Evolutionary conservation across 2,797 vertebrate species (phyloP).

Genomic region (Acomys russatus): DNA sequence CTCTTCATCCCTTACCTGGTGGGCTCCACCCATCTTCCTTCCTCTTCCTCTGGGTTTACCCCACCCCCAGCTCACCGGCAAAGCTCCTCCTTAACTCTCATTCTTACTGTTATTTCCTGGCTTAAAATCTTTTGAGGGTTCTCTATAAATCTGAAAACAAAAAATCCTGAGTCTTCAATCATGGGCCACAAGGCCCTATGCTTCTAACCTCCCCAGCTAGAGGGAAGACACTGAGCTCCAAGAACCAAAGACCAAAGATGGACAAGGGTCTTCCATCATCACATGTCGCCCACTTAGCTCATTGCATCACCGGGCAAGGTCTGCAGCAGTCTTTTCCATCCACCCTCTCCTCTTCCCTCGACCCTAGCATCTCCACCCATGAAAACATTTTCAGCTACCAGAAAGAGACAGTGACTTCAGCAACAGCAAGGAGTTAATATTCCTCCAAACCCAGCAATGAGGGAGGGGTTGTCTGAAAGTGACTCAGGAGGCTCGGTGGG

Average conservation of each 20-base stretch:
- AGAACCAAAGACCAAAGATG: background rate
- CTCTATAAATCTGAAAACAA: background rate
- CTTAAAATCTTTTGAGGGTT: background rate
- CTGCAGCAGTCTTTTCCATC: background rate
- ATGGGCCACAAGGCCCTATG: background rate
- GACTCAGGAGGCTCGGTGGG: background rate
- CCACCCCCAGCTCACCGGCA: background rate
- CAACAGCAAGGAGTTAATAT: background rate
- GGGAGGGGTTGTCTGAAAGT: background rate
- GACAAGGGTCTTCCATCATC: too few species aligned
- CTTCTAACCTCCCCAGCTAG: background rate
- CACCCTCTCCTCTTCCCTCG: background rate
- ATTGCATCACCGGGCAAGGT: background rate
- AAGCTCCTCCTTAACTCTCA: background rate
- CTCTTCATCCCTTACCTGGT: background rate
- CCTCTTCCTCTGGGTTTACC: background rate
- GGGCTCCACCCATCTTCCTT: background rate
- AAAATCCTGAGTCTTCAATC: background rate
- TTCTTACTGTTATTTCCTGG: conserved; percentile 23
- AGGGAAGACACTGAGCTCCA: background rate
- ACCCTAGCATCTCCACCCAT: background rate
- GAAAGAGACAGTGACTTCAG: conserved; percentile 11
- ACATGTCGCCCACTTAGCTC: background rate
- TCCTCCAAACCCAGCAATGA: conserved; percentile 16
- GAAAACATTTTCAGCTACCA: background rate